Evolutionary conservation across 2,797 vertebrate species (phyloP).

Genomic region (Pygocentrus nattereri): DNA sequence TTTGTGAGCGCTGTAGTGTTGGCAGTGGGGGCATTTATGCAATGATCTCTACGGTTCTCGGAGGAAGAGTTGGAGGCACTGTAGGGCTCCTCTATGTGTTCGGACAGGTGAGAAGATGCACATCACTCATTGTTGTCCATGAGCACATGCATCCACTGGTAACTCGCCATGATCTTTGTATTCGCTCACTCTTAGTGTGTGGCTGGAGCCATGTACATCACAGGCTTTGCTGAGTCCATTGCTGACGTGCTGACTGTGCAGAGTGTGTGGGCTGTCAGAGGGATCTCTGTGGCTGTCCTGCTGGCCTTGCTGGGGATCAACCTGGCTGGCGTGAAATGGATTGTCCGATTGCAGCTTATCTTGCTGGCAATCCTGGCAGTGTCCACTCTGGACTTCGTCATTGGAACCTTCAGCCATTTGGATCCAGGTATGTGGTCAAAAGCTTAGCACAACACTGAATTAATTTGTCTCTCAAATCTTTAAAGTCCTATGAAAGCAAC

Average conservation of each 20-base stretch:
- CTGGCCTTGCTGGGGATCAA: slow-evolving; percentile 93
- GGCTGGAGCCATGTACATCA: slow-evolving; percentile 97
- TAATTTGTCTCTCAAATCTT: background rate
- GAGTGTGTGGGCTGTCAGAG: slow-evolving; percentile 88
- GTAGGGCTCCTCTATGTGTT: slow-evolving; percentile 95
- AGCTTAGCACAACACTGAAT: background rate
- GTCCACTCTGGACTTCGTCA: slow-evolving; percentile 94
- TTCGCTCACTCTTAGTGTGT: slow-evolving; percentile 83
- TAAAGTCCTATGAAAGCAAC: background rate
- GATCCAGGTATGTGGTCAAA: slow-evolving; percentile 85
- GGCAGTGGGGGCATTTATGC: slow-evolving; percentile 93
- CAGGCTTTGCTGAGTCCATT: slow-evolving; percentile 95
- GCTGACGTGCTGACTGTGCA: slow-evolving; percentile 85
- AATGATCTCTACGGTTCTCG: slow-evolving; percentile 94
- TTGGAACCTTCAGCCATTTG: slow-evolving; percentile 94
- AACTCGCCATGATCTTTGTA: background rate
- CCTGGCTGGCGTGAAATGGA: slow-evolving; percentile 97
- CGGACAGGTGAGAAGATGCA: slow-evolving; percentile 85
- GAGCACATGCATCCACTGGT: background rate
- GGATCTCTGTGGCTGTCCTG: slow-evolving; percentile 87
- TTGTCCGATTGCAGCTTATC: slow-evolving; percentile 93
- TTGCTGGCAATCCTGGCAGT: slow-evolving; percentile 90
- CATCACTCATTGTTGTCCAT: background rate
- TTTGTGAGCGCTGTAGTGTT: slow-evolving; percentile 85
- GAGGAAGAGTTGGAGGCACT: slow-evolving; percentile 89